Evolutionary conservation across 2,113 vertebrate genomes (phyloP).

Genomic region (Nestor notabilis): DNA sequence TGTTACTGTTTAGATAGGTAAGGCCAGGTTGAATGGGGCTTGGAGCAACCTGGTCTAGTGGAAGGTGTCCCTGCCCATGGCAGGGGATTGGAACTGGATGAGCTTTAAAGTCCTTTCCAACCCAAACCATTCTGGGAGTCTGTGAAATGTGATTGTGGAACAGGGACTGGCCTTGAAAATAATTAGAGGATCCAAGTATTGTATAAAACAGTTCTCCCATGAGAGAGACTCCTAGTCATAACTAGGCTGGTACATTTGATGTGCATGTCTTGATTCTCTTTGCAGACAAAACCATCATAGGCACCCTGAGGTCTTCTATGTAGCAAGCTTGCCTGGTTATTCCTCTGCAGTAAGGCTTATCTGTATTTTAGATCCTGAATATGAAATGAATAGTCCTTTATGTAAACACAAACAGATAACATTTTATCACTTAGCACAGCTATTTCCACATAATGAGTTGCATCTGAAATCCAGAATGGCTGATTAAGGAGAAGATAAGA

Average conservation of each 20-base stretch:
- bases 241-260: neutral
- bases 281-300: neutral
- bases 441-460: neutral
- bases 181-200: neutral
- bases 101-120: too few species aligned
- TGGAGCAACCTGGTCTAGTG: too few species aligned
- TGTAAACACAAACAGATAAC: constrained; percentile 42
- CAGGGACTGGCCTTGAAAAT: neutral
- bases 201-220: neutral
- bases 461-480: neutral
- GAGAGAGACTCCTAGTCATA: neutral
- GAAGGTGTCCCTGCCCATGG: too few species aligned
- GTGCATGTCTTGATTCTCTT: neutral
- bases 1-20: neutral
- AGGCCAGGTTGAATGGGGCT: neutral
- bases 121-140: too few species aligned
- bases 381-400: neutral
- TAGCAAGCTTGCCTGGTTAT: neutral
- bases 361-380: constrained; percentile 5
- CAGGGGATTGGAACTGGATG: too few species aligned
- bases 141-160: neutral
- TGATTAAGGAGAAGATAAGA: neutral
- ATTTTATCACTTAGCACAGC: neutral
- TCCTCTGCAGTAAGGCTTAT: neutral
- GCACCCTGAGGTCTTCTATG: constrained; percentile 22